Evolutionary conservation across 2,888 invertebrate genomes (phyloP), one percentile per base, ranked within the genome.

Genomic region (Eubasilissa splendida): DNA sequence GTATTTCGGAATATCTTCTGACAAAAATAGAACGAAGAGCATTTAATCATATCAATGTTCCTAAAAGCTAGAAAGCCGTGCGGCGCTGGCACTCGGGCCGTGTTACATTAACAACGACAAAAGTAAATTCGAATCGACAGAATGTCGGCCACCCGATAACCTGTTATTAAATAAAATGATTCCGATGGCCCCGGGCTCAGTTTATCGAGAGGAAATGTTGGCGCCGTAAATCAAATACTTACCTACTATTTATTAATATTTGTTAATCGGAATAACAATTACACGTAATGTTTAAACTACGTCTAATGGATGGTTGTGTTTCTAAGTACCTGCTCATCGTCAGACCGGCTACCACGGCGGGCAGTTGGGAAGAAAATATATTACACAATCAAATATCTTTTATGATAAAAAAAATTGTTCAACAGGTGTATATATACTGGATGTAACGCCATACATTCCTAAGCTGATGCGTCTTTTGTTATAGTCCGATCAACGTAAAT

Each of bases 101-200:
- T 22, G 71, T 54, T 71, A 54, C 14, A 71, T 42, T 58, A 58
- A 11, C 74, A 74, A 74, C 74, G 74, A 74, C 58, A 74, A 74
- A 74, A 59, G 33, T 58, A 74, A 74, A 74, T 58, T 59, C 12
- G 42, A 33, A 33, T 59, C 54, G 56, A 74, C 59, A 74, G 42
- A 74, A 74, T 58, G 74, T 74, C 56, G 58, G 74, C 56, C 59
- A 42, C 33, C 22, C 58, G 50, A 31, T 59, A 74, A 59, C 74
- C 58, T n/a, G 74, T 74, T 59, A 74, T 74, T 74, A 74, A 59
- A 59, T 56, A 56, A 33, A 74, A 74, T n/a, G 59, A 74, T 54
- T 33, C 59, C 42, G 31, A n/a, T 42, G 58, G 58, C 74, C 14
- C 33, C 10, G 42, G 74, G 58, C 5, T 1, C n/a, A 11, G 4